Evolutionary conservation across 2,113 vertebrate genomes (phyloP), one percentile per base, ranked within the genome.

Genomic region (Crypturellus undulatus): DNA sequence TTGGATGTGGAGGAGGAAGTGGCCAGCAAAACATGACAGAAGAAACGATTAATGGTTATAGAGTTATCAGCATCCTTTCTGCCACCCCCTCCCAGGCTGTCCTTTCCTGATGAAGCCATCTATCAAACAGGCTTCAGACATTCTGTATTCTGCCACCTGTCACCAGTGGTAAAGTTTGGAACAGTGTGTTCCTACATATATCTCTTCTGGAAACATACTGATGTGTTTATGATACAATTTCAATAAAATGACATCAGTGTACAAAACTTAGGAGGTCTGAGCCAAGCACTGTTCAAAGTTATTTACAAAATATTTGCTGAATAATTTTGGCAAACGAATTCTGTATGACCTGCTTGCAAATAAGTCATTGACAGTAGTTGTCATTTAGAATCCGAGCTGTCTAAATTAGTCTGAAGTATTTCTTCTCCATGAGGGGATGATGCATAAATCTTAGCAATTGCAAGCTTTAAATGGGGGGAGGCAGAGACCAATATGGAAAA

Each of bases 111-210:
- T 38, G 72, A 77, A 90, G 12, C 72, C 17, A 28, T 62, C 14
- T 47, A 68, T 92, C 79, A 90, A 62, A 38, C 72, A 88, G 56
- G 58, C 77, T 81, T 34, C 69, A 89, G 90, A 68, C 47, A 68
- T 68, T 77, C 65, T 89, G 68, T 42, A 28, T 90, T 71, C 71
- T 70, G 45, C 96, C 93, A 88, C 93, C 89, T 96, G 91, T 73
- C 77, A 71, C 89, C 84, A 2, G 77, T 89, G 62, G 68, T 71
- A 4, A 84, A 72, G 86, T 75, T 24, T 64, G 75, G 92, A 95
- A 84, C 77, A 89, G 72, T 94, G 78, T 93, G 88, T 86, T 79
- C 72, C 45, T 15, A 45, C 60, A 59, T 83, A 40, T 21, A 51
- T 52, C 86, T 81, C 92, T 56, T 93, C 95, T 93, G 85, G 72